A percentile compares a stretch with the other conserved stretches of the same genome.
Evolutionary conservation across 1,140 invertebrate genomes (phyloP).

Genomic region (Brachionus angularis): DNA sequence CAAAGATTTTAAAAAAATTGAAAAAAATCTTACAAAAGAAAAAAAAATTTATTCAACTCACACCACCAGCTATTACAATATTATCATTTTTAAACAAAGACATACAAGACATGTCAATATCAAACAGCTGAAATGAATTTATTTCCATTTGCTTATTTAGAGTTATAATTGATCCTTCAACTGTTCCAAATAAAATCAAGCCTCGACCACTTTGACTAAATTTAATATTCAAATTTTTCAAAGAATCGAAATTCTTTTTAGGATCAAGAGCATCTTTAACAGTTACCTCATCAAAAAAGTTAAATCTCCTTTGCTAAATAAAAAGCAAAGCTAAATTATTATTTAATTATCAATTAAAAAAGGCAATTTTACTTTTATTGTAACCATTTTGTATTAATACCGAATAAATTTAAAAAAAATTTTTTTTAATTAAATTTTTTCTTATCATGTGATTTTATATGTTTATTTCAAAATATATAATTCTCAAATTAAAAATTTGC

Average conservation of each 20-base stretch:
- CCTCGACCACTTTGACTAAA: conserved; percentile 35
- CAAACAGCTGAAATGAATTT: conserved; percentile 30
- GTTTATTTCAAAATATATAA: too few relatives aligned
- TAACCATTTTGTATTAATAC: conserved; percentile 27
- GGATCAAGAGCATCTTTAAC: conserved; percentile 21
- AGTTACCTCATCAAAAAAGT: conserved; percentile 33
- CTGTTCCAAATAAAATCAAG: conserved; percentile 31
- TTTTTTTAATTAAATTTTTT: too few relatives aligned
- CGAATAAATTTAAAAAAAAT: too few relatives aligned
- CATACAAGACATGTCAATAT: conserved; percentile 35
- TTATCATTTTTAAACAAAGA: conserved; percentile 26
- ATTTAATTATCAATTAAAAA: not conserved
- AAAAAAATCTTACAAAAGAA: not conserved
- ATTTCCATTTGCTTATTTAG: conserved; percentile 28
- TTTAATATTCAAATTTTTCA: conserved; percentile 43
- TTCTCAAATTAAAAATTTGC: too few relatives aligned
- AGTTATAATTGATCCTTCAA: conserved; percentile 29
- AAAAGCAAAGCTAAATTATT: not conserved
- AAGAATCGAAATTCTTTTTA: conserved; percentile 39
- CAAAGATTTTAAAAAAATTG: not conserved
- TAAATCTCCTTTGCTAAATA: conserved; percentile 34
- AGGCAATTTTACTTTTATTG: not conserved
- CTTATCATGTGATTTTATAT: too few relatives aligned
- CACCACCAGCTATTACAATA: conserved; percentile 33
- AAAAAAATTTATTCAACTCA: not conserved